phyloP scores from a whole-genome alignment of 2,888 invertebrate genomes.

The Sabatieria punctata region DNA sequence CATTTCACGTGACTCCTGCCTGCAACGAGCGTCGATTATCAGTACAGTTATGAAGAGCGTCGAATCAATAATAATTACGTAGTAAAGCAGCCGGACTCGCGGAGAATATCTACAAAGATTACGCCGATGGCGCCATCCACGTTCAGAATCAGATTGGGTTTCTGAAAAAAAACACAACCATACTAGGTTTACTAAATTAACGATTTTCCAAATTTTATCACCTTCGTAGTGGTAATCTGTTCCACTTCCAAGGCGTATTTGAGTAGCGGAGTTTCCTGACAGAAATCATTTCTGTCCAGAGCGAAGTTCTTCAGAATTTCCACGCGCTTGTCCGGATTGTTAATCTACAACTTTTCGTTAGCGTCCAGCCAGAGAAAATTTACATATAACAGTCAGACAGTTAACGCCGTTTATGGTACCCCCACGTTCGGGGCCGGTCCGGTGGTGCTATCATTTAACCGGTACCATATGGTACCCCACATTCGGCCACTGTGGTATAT shows the following conservation, averaged over 20 bases:
- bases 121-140: slow-evolving; percentile 97
- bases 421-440: not conserved
- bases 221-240: slow-evolving; percentile 90
- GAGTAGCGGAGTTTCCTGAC: slow-evolving; percentile 73
- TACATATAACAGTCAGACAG: no score
- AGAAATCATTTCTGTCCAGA: slow-evolving; percentile 54
- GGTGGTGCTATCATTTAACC: not conserved
- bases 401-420: no score
- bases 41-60: no score
- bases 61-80: slow-evolving; percentile 40
- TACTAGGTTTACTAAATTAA: slow-evolving; percentile 1
- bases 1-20: slow-evolving; percentile 93
- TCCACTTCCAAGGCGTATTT: slow-evolving; percentile 92
- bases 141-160: slow-evolving; percentile 97
- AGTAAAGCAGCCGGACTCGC: slow-evolving; percentile 83
- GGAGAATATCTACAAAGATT: slow-evolving; percentile 84
- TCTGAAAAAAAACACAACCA: slow-evolving; percentile 37
- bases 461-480: no score
- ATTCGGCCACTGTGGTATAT: no score
- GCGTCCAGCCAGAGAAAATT: not conserved
- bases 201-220: slow-evolving; percentile 15
- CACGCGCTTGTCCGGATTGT: slow-evolving; percentile 96
- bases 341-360: slow-evolving; percentile 50
- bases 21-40: no score
- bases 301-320: slow-evolving; percentile 92